Percentiles rank a stretch among this genome's conserved stretches.
These are phyloP conservation scores for Andrena minutula DNA, from an alignment of 2,888 invertebrate genomes.

Conservation along the genomic window DNA sequence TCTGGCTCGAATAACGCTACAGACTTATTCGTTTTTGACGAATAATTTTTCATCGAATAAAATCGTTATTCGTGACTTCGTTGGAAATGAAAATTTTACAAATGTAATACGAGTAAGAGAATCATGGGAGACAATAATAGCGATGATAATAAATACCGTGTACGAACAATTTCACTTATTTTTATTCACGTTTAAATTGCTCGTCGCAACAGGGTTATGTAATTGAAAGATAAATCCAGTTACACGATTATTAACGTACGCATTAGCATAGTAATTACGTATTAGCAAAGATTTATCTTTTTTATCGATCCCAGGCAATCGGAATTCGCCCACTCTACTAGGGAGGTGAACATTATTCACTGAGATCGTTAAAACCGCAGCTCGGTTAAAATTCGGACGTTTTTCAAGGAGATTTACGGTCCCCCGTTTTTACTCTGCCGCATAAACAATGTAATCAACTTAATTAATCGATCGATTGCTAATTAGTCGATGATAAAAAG, in stretches of 20 bases:
- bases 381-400: conserved; percentile 47
- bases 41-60: no score
- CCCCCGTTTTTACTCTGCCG: conserved; percentile 21
- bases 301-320: conserved; percentile 35
- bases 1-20: no score
- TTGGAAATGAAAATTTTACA: neutral
- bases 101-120: neutral
- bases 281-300: conserved; percentile 50
- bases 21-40: no score
- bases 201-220: conserved; percentile 14
- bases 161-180: neutral
- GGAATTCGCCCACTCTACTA: conserved; percentile 19
- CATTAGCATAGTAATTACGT: conserved; percentile 57
- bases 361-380: conserved; percentile 39
- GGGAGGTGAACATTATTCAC: conserved; percentile 38
- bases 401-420: conserved; percentile 41
- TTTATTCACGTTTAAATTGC: conserved; percentile 10
- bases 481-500: conserved; percentile 38
- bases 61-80: no score
- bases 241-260: conserved; percentile 50
- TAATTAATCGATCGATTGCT: conserved; percentile 48
- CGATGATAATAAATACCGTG: neutral
- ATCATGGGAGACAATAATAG: neutral
- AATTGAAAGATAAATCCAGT: conserved; percentile 54
- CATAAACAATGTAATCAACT: conserved; percentile 42